Percentiles rank a stretch among this genome's conserved stretches.
phyloP scores from a whole-genome alignment of 2,113 vertebrate species.

The Marmota monax region DNA sequence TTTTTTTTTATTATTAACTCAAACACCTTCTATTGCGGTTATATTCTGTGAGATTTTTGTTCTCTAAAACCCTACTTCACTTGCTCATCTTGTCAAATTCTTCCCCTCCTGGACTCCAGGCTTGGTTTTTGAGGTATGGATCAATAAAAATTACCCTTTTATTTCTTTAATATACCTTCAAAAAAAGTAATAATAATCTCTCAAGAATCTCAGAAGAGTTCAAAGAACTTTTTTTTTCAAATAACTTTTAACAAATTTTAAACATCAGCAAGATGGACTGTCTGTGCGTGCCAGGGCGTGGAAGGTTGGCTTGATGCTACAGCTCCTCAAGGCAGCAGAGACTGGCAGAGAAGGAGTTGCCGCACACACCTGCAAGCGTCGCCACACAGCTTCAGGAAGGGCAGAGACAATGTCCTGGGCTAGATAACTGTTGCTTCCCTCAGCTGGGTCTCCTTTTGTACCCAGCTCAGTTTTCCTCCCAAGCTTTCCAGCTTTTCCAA shows the following conservation, averaged over 20 bases:
- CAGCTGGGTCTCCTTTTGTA: constrained; percentile 39
- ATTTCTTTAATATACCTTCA: constrained; percentile 29
- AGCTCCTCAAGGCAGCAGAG: not conserved
- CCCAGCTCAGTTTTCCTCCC: constrained; percentile 57
- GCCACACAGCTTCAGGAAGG: not conserved
- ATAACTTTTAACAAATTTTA: constrained; percentile 29
- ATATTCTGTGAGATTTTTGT: not conserved
- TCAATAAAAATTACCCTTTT: not conserved
- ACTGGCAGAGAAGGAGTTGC: not conserved
- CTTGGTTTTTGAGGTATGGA: constrained; percentile 25
- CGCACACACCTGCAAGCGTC: not conserved
- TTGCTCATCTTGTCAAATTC: not conserved
- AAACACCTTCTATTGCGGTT: not conserved
- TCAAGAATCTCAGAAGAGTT: constrained; percentile 46
- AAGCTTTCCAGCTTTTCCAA: constrained; percentile 56
- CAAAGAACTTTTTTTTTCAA: constrained; percentile 2
- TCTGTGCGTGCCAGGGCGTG: not conserved
- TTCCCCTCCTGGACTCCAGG: not conserved
- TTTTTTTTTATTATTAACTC: not conserved
- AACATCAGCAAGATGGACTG: not conserved
- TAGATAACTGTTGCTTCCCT: constrained; percentile 56
- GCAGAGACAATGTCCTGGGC: not conserved
- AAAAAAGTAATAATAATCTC: not conserved
- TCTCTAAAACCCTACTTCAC: not conserved
- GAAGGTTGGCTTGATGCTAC: not conserved